Evolutionary conservation across 2,888 invertebrate species (phyloP), one percentile per base, ranked within the genome.

Genomic region (Odontocerum albicorne): DNA sequence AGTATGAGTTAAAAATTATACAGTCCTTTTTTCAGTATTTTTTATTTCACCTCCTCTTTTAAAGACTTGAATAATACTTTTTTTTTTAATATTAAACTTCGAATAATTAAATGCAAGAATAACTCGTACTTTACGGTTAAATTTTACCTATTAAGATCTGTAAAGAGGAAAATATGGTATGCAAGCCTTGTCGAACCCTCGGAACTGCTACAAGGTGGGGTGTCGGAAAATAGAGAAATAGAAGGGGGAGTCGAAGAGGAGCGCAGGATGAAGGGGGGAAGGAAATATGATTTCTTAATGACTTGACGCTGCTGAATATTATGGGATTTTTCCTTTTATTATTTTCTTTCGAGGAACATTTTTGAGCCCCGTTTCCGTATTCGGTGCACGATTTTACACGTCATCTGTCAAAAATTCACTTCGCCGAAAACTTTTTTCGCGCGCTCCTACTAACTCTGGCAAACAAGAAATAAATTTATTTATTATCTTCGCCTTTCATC

Each of bases 261-360:
- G n/a, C n/a, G n/a, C n/a, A n/a, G n/a, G n/a, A n/a, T n/a, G n/a
- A n/a, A n/a, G 43, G 66, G 68, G 70, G 71, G 40, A 47, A 45
- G 51, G 74, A 76, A 78, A 77, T 76, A 75, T 76, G 76, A 76
- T 77, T 77, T 77, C 51, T 77, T 77, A 77, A 77, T 77, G 77
- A 77, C 70, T 75, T 75, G 77, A 76, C 77, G 74, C 77, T 75
- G 75, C 71, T 73, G 75, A 77, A 76, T 77, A 77, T 77, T 77
- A 77, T 74, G 72, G 75, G 77, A 77, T 77, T 51, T 56, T 46
- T 21, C 46, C 40, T 42, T 35, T 35, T 39, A 31, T 33, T 46
- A 43, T 27, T 27, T 27, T 27, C 10, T n/a, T n/a, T 39, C 38
- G 16, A 16, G 8, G 40, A 40, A 15, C 44, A 27, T 20, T 44